These are phyloP conservation scores for Pampus argenteus DNA, from an alignment of 2,797 vertebrate species.

Conservation along the genomic window DNA sequence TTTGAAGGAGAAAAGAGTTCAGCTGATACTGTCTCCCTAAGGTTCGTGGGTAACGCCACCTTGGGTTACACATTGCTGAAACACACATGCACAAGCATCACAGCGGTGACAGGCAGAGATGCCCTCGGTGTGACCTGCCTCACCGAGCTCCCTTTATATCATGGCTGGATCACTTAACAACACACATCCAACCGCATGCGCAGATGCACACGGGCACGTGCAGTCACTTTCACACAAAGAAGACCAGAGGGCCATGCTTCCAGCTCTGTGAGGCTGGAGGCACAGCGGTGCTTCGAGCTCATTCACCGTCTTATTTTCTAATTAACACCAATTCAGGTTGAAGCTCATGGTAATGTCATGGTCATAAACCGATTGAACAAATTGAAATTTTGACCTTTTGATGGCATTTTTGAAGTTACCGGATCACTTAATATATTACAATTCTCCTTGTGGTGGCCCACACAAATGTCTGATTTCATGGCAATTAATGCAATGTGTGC, in stretches of 20 bases:
- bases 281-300: background rate
- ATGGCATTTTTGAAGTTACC: background rate
- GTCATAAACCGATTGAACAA: background rate
- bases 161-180: constrained; percentile 35
- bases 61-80: constrained; percentile 24
- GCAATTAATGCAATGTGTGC: background rate
- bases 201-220: constrained; percentile 18
- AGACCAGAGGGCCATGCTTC: too few relatives aligned
- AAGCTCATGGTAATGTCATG: background rate
- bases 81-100: constrained; percentile 17
- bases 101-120: constrained; percentile 78
- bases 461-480: background rate
- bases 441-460: background rate
- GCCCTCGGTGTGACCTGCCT: constrained; percentile 74
- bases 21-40: constrained; percentile 33
- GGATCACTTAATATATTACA: background rate
- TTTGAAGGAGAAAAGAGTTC: constrained; percentile 52
- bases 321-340: background rate
- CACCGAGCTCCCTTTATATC: constrained; percentile 50
- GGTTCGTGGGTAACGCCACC: constrained; percentile 40
- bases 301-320: background rate
- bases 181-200: constrained; percentile 39
- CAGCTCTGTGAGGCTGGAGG: too few relatives aligned
- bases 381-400: background rate
- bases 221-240: constrained; percentile 13